Evolutionary conservation across 2,888 invertebrate genomes (phyloP), one percentile per base, ranked within the genome.

Genomic region (Idaea biselata): DNA sequence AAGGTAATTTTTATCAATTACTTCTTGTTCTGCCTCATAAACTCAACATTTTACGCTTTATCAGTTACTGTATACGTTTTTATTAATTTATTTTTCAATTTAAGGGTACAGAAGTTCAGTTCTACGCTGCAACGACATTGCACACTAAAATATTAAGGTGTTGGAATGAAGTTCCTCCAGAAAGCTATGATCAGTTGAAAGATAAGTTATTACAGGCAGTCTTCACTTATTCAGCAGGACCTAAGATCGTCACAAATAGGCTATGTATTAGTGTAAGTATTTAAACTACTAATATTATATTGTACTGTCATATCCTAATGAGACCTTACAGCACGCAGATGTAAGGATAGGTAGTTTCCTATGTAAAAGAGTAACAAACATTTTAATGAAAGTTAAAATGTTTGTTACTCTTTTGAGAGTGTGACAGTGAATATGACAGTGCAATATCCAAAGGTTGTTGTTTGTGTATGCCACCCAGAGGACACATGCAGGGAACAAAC

Each of bases 101-200:
- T 58, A 83, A 97, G 97, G 94, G 94, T 63, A 95, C 96, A 70
- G 98, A 98, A 91, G 96, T 98, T 44, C 98, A 98, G 86, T 98
- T 97, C 89, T 99, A 97, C 93, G 98, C 97, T 62, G 98, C 98
- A 5, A 97, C 97, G 59, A 97, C 97, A 31, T 87, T 99, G 18
- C 97, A 98, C 78, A 95, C 96, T 0, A 99, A 99, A 86, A 94
- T 99, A 60, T 94, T 97, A 74, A 96, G 97, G 80, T 96, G 95
- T 80, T 98, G 97, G 97, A 93, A 94, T 80, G 97, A 98, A 89
- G 94, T 98, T 31, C 97, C 98, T 8, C 92, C 93, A 59, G 96
- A 96, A 67, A 96, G 96, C 78, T 96, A 97, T 83, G 94, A 95
- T 66, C 94, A 94, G 69, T 88, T 98, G 4, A 96, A 95, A 78